Conservation (phyloP, 2,797 vertebrate genomes). For the Muscicapa comitata region DNA sequence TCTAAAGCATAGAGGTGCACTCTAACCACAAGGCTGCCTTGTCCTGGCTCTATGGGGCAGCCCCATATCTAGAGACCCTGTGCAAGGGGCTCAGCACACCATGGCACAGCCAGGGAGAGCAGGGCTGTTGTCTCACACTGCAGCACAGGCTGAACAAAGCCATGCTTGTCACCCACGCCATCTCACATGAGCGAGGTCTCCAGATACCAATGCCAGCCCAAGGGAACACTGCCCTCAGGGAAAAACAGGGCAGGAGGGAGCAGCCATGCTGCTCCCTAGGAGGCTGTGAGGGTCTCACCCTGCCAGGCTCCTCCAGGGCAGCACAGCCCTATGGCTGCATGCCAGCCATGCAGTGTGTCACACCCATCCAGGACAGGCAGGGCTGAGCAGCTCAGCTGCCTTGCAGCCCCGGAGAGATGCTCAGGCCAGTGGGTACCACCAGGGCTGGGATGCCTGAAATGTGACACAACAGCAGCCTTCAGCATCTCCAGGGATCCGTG, state of each 20-base stretch:
- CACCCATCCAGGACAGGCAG: not conserved
- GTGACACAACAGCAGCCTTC: not conserved
- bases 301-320: not conserved
- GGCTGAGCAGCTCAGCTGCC: not conserved
- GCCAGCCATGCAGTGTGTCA: fast-evolving
- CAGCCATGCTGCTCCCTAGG: not conserved
- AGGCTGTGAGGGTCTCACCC: fast-evolving
- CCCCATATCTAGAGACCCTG: too few species aligned
- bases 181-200: not conserved
- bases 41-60: not conserved
- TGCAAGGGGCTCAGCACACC: not conserved
- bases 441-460: not conserved
- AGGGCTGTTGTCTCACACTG: not conserved
- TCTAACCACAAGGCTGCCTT: not conserved
- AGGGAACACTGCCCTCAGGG: not conserved
- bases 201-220: not conserved
- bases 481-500: not conserved
- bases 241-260: not conserved
- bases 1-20: fast-evolving
- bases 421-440: not conserved
- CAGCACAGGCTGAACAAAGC: slow-evolving; percentile 24
- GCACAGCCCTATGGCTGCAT: not conserved
- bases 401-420: not conserved
- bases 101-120: not conserved
- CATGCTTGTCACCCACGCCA: not conserved